Base-by-base conservation (phyloP, 1,140 invertebrate genomes). In the Bombus affinis region DNA sequence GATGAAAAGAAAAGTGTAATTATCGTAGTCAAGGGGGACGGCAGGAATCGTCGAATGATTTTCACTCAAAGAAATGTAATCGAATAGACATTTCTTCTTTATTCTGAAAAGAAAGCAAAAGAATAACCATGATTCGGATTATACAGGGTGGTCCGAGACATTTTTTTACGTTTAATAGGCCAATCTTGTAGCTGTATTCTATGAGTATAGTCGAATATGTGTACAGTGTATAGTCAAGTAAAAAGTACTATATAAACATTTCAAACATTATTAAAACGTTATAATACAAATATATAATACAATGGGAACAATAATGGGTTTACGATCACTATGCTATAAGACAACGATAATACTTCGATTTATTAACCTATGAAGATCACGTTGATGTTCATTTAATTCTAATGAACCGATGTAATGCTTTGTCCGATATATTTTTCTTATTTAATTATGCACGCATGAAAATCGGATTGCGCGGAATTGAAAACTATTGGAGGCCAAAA, bases 1-100 rank as follows among this genome's bases (percentile, higher is more conserved):
- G 93, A 82, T 89, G 84, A 76, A 83, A 89, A 76, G 86, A 71
- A 89, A 86, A 86, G 74, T 89, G 86, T 92, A 92, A 90, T 91
- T 91, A 92, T 89, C 76, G 77, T 92, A 78, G 71, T 81, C 76
- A 32, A 62, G 18, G 39, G 0, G 25, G 18, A 53, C 13, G 15
- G 28, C 44, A 35, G 82, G 22, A 62, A 84, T 62, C 75, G 66
- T 72, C 75, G 65, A 84, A 84, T 84, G 82, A 84, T 78, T 84
- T 83, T 72, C 57, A n/a, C 3, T 47, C 6, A 37, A 9, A 78
- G 5, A 25, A 32, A 25, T n/a, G 37, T 12, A 0, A 42, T 42
- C 37, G 15, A 39, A 42, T 25, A 15, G 12, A 37, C 12, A 12
- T 59, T 28, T 62, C 28, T 65, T 35, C 32, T 18, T 68, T 35